A percentile compares a stretch with the other conserved stretches of the same genome.
phyloP scores from a whole-genome alignment of 2,888 invertebrate genomes.

The Thymelicus sylvestris region DNA sequence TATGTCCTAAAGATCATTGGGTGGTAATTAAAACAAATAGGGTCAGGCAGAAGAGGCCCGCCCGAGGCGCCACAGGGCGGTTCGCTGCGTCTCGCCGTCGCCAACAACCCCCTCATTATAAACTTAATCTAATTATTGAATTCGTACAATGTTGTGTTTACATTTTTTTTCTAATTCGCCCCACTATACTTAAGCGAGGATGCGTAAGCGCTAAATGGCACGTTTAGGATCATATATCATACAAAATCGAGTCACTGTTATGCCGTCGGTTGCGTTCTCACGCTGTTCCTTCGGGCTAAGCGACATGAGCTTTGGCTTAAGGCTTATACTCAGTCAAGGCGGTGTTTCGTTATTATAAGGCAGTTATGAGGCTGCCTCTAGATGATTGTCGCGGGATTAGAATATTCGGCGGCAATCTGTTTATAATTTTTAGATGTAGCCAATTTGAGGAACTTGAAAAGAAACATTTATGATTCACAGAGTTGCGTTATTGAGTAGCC shows the following conservation, averaged over 20 bases:
- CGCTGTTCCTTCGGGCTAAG: slow-evolving; percentile 52
- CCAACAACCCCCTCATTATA: slow-evolving; percentile 79
- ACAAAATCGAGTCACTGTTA: slow-evolving; percentile 73
- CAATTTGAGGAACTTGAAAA: not conserved
- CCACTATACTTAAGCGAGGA: slow-evolving; percentile 82
- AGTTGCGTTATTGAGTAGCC: no score
- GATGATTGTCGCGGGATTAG: slow-evolving; percentile 69
- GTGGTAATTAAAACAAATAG: slow-evolving; percentile 84
- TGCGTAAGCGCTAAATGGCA: slow-evolving; percentile 84
- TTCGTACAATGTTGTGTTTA: slow-evolving; percentile 84
- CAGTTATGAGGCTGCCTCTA: slow-evolving; percentile 70
- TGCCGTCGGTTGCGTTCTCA: slow-evolving; percentile 72
- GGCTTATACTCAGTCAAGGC: slow-evolving; percentile 58
- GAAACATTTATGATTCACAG: no score
- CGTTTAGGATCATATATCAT: slow-evolving; percentile 83
- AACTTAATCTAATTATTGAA: slow-evolving; percentile 84
- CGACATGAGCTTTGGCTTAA: slow-evolving; percentile 49
- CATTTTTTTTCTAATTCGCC: slow-evolving; percentile 81
- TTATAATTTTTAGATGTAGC: slow-evolving; percentile 22
- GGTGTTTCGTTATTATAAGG: slow-evolving; percentile 69
- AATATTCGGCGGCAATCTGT: slow-evolving; percentile 31
- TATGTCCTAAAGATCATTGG: slow-evolving; percentile 79
- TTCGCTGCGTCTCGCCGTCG: slow-evolving; percentile 74
- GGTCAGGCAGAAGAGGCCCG: slow-evolving; percentile 79
- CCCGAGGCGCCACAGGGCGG: slow-evolving; percentile 81